Evolutionary conservation across 2,888 invertebrate species (phyloP), one percentile per base, ranked within the genome.

Genomic region (Hirtodrosophila trivittata): DNA sequence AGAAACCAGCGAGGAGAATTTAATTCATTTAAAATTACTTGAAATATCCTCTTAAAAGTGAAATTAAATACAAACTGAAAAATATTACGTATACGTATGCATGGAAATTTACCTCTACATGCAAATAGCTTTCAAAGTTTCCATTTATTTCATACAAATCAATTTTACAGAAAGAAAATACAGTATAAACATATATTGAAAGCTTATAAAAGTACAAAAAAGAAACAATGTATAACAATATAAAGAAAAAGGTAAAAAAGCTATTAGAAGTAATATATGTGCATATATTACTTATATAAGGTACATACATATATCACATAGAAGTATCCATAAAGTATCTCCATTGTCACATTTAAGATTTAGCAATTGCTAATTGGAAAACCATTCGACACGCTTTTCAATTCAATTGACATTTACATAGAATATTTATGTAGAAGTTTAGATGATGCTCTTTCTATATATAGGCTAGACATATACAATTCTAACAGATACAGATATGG

Each of bases 371-470:
- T 54, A 41, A 68, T 62, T 46, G 52, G 35, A 25, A 37, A 12
- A 37, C 21, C 51, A 62, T 68, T 52, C 1, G 21, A 9, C 12
- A 14, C 37, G 37, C 66, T 49, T 54, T 43, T 12, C 25, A 69
- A 56, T 73, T 46, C 25, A 52, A 73, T 76, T 76, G 68, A 45
- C 47, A 71, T 42, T 39, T 52, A 51, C 18, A 54, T 18, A 47
- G 18, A 13, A 12, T 5, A 32, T 32, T 10, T n/a, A 32, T 10
- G 10, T n/a, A 32, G 10, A 32, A 10, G 3, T 32, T 32, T 32
- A 32, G 9, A 32, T 9, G 26, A 8, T 26, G 5, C n/a, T n/a
- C n/a, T n/a, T n/a, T 21, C 18, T 21, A 21, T 21, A 21, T 21
- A 21, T 21, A 21, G 18, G 5, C 3, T 2, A 21, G 5, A 21